Evolutionary conservation across 2,888 invertebrate species (phyloP), one percentile per base, ranked within the genome.

Genomic region (Agrotis ipsilon): DNA sequence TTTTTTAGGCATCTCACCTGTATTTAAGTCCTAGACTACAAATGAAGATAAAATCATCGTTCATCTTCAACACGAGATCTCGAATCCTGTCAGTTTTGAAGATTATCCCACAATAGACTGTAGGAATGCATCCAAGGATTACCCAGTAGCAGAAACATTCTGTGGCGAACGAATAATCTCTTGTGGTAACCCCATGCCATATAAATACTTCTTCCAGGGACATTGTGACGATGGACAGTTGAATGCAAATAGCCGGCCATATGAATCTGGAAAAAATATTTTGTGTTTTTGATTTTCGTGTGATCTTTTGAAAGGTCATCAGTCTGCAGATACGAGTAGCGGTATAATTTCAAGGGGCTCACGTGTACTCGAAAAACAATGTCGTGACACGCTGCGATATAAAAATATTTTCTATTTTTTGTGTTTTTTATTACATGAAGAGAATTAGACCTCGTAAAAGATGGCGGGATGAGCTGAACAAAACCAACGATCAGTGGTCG

Each of bases 71-170:
- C 3, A 93, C 55, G 21, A 91, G 77, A 4, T 81, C 68, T 18
- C 88, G 65, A 9, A 94, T 85, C 45, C 84, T 83, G 0, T 83
- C 49, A 19, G 82, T 87, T 51, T 90, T 91, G 2, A 65, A 1
- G 4, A 92, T 21, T 0, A 90, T 68, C 32, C 90, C 88, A 3
- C 51, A 48, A 67, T 86, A 89, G 1, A 93, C 83, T 0, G 87
- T 21, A 0, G 91, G 90, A 1, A 91, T 81, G 0, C 88, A 74
- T 9, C 84, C 86, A 0, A 93, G 49, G 7, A 93, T 76, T 14
- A 93, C 76, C 46, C 90, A 80, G 70, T 93, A 94, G 72, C 91
- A 92, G 79, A 93, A 92, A 46, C 89, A 88, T 75, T 94, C 94
- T 0, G 91, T 91, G 0, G 94, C 93, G 16, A 89, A 86, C 0